These are phyloP conservation scores for Datnioides undecimradiatus DNA, from an alignment of 2,113 vertebrate species.

Conservation along the genomic window DNA sequence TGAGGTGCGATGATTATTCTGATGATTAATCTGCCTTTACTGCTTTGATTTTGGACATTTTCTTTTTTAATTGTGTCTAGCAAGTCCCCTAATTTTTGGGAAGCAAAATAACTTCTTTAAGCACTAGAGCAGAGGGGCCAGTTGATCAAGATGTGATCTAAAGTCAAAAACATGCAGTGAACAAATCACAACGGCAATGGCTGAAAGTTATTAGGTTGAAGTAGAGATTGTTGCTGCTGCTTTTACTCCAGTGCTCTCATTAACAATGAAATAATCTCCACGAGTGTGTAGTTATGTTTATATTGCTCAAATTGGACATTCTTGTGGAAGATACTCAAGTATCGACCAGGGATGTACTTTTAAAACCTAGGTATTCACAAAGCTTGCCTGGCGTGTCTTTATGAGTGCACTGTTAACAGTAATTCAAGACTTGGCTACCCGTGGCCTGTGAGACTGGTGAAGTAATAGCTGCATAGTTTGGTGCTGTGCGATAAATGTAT, in stretches of 20 bases:
- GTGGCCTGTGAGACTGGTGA: background rate
- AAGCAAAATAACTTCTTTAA: background rate
- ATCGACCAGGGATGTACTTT: background rate
- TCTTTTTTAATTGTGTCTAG: background rate
- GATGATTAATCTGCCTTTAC: too few relatives aligned
- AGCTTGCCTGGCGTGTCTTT: too few relatives aligned
- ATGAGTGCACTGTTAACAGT: background rate
- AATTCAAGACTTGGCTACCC: too few relatives aligned
- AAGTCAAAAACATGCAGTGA: slow-evolving; percentile 6
- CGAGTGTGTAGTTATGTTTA: background rate
- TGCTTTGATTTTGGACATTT: background rate
- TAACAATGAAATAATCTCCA: background rate
- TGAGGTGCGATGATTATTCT: too few relatives aligned
- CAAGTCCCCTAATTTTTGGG: background rate
- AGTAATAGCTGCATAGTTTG: too few relatives aligned
- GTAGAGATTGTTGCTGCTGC: background rate
- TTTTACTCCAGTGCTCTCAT: background rate
- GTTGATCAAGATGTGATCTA: background rate
- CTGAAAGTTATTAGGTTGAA: background rate
- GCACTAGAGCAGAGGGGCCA: background rate
- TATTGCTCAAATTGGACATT: background rate
- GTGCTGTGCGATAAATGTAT: too few relatives aligned
- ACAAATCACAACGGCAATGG: background rate
- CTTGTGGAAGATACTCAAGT: background rate
- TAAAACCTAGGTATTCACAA: background rate